phyloP scores from a whole-genome alignment of 2,888 invertebrate genomes.

The Drosophila hamatofila region DNA sequence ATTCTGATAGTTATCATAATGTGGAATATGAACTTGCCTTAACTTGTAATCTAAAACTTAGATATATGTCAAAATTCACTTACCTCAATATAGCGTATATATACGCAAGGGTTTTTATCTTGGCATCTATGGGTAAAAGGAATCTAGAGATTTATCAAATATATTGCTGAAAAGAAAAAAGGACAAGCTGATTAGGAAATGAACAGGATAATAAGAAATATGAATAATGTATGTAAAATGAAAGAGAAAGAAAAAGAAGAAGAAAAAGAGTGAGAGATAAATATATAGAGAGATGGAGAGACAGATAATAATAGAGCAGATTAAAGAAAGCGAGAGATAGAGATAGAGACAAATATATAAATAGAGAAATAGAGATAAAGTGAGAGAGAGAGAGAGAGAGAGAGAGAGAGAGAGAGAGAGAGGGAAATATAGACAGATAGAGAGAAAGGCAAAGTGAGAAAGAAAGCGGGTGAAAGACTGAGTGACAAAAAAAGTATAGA shows the following conservation, averaged over 20 bases:
- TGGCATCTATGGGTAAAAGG: constrained; percentile 1
- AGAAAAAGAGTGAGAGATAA: background rate
- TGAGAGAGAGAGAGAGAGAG: background rate
- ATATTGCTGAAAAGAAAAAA: background rate
- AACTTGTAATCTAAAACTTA: background rate
- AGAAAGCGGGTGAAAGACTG: no score
- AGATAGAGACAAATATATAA: background rate
- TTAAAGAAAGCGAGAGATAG: no score
- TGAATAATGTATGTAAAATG: background rate
- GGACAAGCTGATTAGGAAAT: background rate
- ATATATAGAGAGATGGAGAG: no score
- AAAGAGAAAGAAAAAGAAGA: background rate
- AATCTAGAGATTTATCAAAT: background rate
- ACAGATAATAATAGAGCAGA: no score
- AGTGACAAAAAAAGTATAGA: no score
- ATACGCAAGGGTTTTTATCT: background rate
- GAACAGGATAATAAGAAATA: background rate
- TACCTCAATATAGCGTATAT: background rate
- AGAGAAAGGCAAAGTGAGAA: no score
- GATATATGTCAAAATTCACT: background rate
- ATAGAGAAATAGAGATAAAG: background rate
- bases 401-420: background rate
- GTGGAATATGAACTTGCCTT: background rate
- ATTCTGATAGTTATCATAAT: background rate
- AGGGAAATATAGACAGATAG: no score